A percentile compares a stretch with the other conserved stretches of the same genome.
Evolutionary conservation across 2,113 vertebrate species (phyloP).

Genomic region (Odobenus rosmarus): DNA sequence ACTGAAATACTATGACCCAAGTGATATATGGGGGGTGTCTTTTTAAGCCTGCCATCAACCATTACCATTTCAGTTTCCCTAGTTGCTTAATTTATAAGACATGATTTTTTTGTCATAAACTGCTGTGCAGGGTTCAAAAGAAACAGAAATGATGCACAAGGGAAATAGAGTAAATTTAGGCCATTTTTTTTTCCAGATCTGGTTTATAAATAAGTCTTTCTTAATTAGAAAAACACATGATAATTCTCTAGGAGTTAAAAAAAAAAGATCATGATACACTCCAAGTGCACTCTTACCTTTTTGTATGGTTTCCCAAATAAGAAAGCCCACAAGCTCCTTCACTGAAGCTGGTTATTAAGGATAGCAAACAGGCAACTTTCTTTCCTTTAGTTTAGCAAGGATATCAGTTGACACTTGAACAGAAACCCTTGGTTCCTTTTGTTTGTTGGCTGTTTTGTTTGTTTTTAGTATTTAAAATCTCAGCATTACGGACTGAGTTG

Average conservation of each 20-base stretch:
- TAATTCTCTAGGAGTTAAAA: slow-evolving; percentile 26
- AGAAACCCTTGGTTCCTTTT: neutral
- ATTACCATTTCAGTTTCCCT: neutral
- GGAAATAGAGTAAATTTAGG: slow-evolving; percentile 64
- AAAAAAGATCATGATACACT: neutral
- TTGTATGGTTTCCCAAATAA: slow-evolving; percentile 42
- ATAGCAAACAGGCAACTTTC: neutral
- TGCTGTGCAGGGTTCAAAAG: slow-evolving; percentile 57
- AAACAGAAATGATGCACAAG: slow-evolving; percentile 52
- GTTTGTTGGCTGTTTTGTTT: slow-evolving; percentile 31
- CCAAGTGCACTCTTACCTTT: slow-evolving; percentile 48
- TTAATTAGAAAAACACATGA: slow-evolving; percentile 66
- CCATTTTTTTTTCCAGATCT: neutral
- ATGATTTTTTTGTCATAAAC: slow-evolving; percentile 61
- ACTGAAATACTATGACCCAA: neutral
- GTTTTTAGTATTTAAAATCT: slow-evolving; percentile 41
- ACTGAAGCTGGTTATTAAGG: neutral
- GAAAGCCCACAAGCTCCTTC: neutral
- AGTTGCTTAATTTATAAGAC: slow-evolving; percentile 47
- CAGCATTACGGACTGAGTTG: neutral
- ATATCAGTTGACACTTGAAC: neutral
- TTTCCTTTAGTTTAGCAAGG: slow-evolving; percentile 1
- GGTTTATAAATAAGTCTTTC: slow-evolving; percentile 67
- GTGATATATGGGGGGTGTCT: neutral
- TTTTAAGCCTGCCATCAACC: slow-evolving; percentile 47